Base-by-base conservation (phyloP, 2,888 invertebrate genomes). In the Cheilosia scutellata region DNA sequence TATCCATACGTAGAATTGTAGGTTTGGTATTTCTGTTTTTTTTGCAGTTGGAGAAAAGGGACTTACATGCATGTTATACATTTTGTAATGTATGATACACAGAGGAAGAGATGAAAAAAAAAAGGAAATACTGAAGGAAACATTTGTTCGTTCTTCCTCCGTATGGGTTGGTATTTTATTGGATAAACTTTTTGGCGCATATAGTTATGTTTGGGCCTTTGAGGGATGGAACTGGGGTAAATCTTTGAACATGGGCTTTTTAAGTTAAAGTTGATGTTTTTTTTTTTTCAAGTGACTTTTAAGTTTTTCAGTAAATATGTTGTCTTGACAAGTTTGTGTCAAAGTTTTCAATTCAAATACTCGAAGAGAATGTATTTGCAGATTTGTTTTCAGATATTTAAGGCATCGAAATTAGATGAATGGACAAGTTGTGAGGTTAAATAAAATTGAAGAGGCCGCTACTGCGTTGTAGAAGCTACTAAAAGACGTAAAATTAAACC, bases 111-210 rank as follows among this genome's bases (percentile, higher is more conserved):
- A n/a, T n/a, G 33, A 70, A 42, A 20, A 70, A 76, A 70, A 58
- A 60, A 53, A 60, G 74, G 51, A 55, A 77, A 66, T 20, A 20
- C 82, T 66, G 77, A 78, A 78, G 78, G 72, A 63, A 80, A 55
- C 70, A 84, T 79, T 84, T 58, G 68, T 79, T 74, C 20, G 11
- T 37, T 51, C 51, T 40, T 47, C 31, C 60, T 74, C 44, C 75
- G 65, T 84, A 65, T 65, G 65, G 75, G 76, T 60, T 80, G 84
- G 75, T 75, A 11, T 84, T 84, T 80, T 84, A 84, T 80, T 79
- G 80, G 80, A 76, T 75, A 80, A 80, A 79, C 75, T 80, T 84
- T 71, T 84, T 71, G 51, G 75, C 80, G 84, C 80, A 71, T 76
- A 75, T 84, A 74, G 83, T 83, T 83, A 78, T 79, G 42, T 37